phyloP scores from a whole-genome alignment of 2,797 vertebrate genomes.

The Myripristis jacobus region DNA sequence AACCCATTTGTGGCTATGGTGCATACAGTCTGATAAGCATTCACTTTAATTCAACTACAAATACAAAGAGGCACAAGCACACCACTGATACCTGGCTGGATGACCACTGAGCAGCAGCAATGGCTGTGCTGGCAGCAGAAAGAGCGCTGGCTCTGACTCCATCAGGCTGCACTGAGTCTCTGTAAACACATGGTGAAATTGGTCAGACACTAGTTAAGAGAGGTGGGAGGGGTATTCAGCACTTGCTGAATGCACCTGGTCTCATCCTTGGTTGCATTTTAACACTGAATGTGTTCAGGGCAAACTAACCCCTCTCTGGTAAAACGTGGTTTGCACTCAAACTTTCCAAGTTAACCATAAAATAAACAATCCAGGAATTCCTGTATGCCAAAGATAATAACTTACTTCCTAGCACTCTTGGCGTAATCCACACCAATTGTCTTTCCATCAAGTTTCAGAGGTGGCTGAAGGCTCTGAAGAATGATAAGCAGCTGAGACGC shows the following conservation, averaged over 20 bases:
- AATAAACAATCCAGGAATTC: too few species aligned
- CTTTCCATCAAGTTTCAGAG: slow-evolving; percentile 94
- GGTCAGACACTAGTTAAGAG: not conserved
- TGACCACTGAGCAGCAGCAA: slow-evolving; percentile 96
- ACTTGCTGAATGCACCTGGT: not conserved
- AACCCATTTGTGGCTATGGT: fast-evolving
- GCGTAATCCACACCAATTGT: slow-evolving; percentile 96
- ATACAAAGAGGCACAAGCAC: not conserved
- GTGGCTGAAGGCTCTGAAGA: slow-evolving; percentile 92
- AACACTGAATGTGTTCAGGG: not conserved
- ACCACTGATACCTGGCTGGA: slow-evolving; percentile 88
- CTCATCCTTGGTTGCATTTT: not conserved
- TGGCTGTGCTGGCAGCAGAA: slow-evolving; percentile 94
- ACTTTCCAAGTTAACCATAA: not conserved
- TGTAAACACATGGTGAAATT: slow-evolving; percentile 54
- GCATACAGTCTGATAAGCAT: not conserved
- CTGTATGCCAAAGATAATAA: slow-evolving; percentile 29
- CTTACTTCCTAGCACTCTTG: slow-evolving; percentile 94
- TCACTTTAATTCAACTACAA: not conserved
- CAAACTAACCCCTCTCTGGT: not conserved
- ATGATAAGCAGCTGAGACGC: slow-evolving; percentile 94
- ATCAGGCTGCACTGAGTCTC: slow-evolving; percentile 89
- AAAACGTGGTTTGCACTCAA: not conserved
- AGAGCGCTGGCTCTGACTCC: slow-evolving; percentile 90
- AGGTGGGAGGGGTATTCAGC: not conserved